These are phyloP conservation scores for Volucella bombylans DNA, from an alignment of 2,888 invertebrate species.

Conservation along the genomic window DNA sequence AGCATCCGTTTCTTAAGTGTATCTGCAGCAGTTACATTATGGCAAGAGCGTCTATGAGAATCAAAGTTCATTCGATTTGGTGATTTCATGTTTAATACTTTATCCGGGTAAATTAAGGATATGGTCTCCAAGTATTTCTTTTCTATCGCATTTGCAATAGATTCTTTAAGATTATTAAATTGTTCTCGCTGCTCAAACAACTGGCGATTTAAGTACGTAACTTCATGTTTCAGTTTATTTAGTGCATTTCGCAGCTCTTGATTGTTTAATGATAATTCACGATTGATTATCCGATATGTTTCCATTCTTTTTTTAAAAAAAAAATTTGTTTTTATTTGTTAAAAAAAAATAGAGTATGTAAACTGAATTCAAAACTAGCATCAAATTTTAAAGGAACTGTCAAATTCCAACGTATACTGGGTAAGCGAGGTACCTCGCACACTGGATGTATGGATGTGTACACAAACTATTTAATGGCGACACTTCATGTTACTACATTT, in stretches of 20 bases:
- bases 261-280: conserved; percentile 58
- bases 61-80: conserved; percentile 2
- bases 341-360: conserved; percentile 1
- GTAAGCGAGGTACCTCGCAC: conserved; percentile 26
- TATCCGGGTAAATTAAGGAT: conserved; percentile 47
- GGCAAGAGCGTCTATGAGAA: conserved; percentile 49
- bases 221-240: conserved; percentile 52
- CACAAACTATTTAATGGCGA: background rate
- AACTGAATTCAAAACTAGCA: conserved; percentile 18
- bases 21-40: conserved; percentile 31
- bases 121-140: conserved; percentile 49
- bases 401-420: conserved; percentile 42
- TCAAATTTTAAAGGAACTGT: conserved; percentile 36
- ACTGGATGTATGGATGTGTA: conserved; percentile 36
- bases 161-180: conserved; percentile 37
- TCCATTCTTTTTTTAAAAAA: conserved; percentile 41
- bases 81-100: background rate
- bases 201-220: conserved; percentile 46
- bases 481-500: background rate
- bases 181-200: conserved; percentile 58
- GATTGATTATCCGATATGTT: conserved; percentile 60
- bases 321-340: conserved; percentile 10
- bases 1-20: conserved; percentile 12
- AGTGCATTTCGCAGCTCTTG: conserved; percentile 62
- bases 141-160: conserved; percentile 43